Conservation (phyloP, 2,113 vertebrate species). For the Gadus macrocephalus region DNA sequence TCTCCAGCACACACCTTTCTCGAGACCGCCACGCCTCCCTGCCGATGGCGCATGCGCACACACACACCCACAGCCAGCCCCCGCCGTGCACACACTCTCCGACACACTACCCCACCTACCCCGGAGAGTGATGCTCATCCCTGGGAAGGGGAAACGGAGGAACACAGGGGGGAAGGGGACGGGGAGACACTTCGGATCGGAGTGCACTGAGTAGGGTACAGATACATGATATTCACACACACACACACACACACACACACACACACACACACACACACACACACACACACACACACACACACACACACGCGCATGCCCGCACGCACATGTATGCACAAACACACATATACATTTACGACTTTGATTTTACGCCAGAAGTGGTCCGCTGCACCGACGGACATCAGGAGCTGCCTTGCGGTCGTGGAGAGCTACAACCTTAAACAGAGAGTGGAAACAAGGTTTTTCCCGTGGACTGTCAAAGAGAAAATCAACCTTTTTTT, state of each 20-base stretch:
- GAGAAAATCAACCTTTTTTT: background rate
- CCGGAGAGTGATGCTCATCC: slow-evolving; percentile 47
- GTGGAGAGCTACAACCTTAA: background rate
- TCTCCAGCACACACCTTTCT: slow-evolving; percentile 51
- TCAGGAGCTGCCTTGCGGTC: background rate
- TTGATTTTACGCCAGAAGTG: background rate
- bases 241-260: background rate
- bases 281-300: slow-evolving; percentile 2
- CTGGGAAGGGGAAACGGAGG: too few species aligned
- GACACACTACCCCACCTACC: slow-evolving; percentile 45
- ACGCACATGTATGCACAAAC: slow-evolving; percentile 6
- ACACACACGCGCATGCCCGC: background rate
- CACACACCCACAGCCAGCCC: slow-evolving; percentile 44
- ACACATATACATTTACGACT: slow-evolving; percentile 8
- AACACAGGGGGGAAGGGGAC: too few species aligned
- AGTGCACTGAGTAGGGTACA: background rate
- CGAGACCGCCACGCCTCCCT: slow-evolving; percentile 50
- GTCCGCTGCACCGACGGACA: slow-evolving; percentile 8
- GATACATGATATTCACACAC: background rate
- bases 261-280: background rate
- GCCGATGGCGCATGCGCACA: slow-evolving; percentile 46
- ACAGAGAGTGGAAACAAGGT: slow-evolving; percentile 5
- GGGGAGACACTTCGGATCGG: background rate
- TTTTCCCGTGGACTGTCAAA: background rate
- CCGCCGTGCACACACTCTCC: slow-evolving; percentile 37